phyloP scores from a whole-genome alignment of 1,140 invertebrate species.

The Geopemphigus sp. region DNA sequence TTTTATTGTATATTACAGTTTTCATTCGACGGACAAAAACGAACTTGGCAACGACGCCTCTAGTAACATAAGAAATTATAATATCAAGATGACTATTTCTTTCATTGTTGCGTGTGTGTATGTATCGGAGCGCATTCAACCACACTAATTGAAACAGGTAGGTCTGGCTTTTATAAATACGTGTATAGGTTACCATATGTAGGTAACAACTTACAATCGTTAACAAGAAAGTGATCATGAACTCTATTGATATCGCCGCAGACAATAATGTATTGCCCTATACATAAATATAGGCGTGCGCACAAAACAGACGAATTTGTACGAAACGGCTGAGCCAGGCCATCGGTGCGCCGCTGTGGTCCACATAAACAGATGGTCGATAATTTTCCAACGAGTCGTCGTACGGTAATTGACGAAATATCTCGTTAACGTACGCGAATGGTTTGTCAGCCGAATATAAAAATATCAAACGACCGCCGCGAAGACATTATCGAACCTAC shows the following conservation, averaged over 20 bases:
- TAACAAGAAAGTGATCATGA: slow-evolving; percentile 17
- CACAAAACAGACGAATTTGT: not conserved
- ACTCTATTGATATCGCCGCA: not conserved
- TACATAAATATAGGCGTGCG: not conserved
- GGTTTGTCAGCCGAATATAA: too few relatives aligned
- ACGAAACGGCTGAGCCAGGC: too few relatives aligned
- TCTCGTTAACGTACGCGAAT: too few relatives aligned
- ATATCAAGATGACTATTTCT: not conserved
- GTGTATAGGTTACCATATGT: not conserved
- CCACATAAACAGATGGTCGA: not conserved
- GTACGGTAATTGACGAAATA: too few relatives aligned
- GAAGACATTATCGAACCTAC: too few relatives aligned
- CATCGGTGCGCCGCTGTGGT: not conserved
- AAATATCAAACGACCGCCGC: too few relatives aligned
- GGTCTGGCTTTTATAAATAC: not conserved
- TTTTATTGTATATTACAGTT: not conserved
- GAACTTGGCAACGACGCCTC: not conserved
- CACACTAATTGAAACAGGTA: slow-evolving; percentile 11
- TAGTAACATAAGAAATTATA: slow-evolving; percentile 4
- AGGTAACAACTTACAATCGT: not conserved
- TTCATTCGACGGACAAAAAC: not conserved
- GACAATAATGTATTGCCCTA: not conserved
- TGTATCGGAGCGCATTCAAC: not conserved
- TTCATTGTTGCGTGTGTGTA: not conserved
- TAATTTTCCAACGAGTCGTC: too few relatives aligned